Conservation (phyloP, 2,888 invertebrate species). For the Empis stercorea region DNA sequence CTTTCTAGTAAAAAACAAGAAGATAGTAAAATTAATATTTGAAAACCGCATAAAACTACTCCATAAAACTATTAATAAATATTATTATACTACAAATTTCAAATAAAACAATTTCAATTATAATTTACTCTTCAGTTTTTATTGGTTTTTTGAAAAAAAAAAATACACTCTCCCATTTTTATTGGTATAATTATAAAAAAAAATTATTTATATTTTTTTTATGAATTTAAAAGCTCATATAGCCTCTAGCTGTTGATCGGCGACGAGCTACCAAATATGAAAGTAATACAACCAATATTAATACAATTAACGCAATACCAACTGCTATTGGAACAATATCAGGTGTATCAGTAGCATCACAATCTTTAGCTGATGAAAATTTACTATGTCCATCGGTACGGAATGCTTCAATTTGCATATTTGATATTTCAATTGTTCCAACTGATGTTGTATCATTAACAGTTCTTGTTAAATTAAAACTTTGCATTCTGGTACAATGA, state of each 20-base stretch:
- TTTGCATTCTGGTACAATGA: conserved; percentile 50
- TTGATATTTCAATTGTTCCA: conserved; percentile 44
- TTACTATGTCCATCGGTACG: conserved; percentile 37
- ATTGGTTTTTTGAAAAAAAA: too few relatives aligned
- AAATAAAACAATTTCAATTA: too few relatives aligned
- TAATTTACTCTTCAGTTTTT: too few relatives aligned
- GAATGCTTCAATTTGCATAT: conserved; percentile 66
- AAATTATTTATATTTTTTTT: neutral
- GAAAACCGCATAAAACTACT: too few relatives aligned
- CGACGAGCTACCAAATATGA: conserved; percentile 88
- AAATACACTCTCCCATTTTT: too few relatives aligned
- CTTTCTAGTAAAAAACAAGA: too few relatives aligned
- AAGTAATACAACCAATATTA: conserved; percentile 81
- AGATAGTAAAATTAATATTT: too few relatives aligned
- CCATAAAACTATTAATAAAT: too few relatives aligned
- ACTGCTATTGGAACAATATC: conserved; percentile 96
- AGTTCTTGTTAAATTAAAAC: conserved; percentile 40
- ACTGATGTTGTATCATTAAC: conserved; percentile 16
- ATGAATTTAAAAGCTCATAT: conserved; percentile 78
- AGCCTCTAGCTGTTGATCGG: conserved; percentile 69
- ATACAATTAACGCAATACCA: conserved; percentile 79
- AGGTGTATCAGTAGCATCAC: conserved; percentile 56
- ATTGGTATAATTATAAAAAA: too few relatives aligned
- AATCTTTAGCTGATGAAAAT: conserved; percentile 61
- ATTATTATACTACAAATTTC: too few relatives aligned